Base-by-base conservation (phyloP, 2,113 vertebrate genomes). In the Malaclemys terrapin region DNA sequence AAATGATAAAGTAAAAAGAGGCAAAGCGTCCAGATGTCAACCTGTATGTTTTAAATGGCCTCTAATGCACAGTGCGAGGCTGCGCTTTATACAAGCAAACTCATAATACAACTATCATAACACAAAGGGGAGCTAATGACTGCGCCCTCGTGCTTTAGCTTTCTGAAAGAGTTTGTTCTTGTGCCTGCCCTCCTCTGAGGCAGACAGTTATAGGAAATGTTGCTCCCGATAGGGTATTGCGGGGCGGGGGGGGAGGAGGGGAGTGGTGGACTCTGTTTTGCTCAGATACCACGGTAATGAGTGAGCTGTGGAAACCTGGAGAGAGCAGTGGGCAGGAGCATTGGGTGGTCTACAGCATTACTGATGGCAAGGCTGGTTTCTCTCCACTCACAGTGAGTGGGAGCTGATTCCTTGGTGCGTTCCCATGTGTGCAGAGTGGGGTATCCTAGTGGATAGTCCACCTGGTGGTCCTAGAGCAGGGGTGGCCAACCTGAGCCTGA, bases 331-430 rank as follows among this genome's bases (percentile, higher is more conserved):
- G 38, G 10, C 62, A n/a, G 16, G 31, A 14, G 14, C 62, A n/a
- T 16, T 16, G 31, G 72, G 38, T 16, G 6, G 20, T 6, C 11
- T 78, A 12, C 5, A 27, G 25, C 25, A 47, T 47, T 78, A 16
- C 25, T 7, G 42, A 12, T 78, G 19, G 79, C 82, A 35, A 56
- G 1, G 0, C 31, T 16, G 56, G 13, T 3, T 35, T 91, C 59
- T 47, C 35, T 89, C 0, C 22, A 0, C 45, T 35, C 47, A 3
- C 0, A 1, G 5, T 38, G 17, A n/a, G n/a, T 10, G 25, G 42
- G 4, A 78, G 38, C 22, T 45, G 42, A 78, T 78, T 27, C 42
- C 5, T 47, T 25, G 24, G 75, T 47, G 25, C 4, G 7, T 78
- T 47, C 72, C 24, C 22, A 2, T 47, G 38, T 78, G 42, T 42